These are phyloP conservation scores for Lumbricus terrestris DNA, from an alignment of 2,888 invertebrate genomes.

Conservation along the genomic window DNA sequence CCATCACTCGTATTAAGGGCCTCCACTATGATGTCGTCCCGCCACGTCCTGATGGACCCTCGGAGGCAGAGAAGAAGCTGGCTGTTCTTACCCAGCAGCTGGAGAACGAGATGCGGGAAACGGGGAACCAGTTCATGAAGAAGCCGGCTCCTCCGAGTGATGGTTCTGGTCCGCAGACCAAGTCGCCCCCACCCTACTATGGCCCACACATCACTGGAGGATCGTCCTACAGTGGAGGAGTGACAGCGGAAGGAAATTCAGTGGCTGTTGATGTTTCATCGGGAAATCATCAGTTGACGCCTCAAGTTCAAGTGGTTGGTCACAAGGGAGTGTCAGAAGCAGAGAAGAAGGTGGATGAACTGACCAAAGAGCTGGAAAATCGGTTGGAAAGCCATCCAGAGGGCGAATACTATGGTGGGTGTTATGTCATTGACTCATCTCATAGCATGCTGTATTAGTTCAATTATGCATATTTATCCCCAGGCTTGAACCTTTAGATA, in stretches of 20 bases:
- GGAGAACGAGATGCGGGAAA: conserved; percentile 38
- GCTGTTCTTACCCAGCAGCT: conserved; percentile 55
- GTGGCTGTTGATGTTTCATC: neutral
- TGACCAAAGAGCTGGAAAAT: conserved; percentile 86
- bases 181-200: conserved; percentile 53
- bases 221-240: neutral
- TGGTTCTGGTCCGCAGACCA: conserved; percentile 13
- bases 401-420: conserved; percentile 91
- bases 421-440: neutral
- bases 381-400: conserved; percentile 93
- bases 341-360: conserved; percentile 86
- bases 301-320: neutral
- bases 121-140: conserved; percentile 19
- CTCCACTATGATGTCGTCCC: conserved; percentile 40
- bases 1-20: conserved; percentile 28
- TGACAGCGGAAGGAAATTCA: neutral
- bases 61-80: conserved; percentile 51
- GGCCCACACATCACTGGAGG: conserved; percentile 52
- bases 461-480: too few relatives aligned
- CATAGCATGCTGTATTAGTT: too few relatives aligned
- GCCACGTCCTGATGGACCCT: conserved; percentile 30
- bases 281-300: neutral
- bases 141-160: neutral
- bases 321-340: conserved; percentile 70
- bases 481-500: too few relatives aligned